Evolutionary conservation across 1,140 invertebrate species (phyloP).

Genomic region (Eueides isabella): DNA sequence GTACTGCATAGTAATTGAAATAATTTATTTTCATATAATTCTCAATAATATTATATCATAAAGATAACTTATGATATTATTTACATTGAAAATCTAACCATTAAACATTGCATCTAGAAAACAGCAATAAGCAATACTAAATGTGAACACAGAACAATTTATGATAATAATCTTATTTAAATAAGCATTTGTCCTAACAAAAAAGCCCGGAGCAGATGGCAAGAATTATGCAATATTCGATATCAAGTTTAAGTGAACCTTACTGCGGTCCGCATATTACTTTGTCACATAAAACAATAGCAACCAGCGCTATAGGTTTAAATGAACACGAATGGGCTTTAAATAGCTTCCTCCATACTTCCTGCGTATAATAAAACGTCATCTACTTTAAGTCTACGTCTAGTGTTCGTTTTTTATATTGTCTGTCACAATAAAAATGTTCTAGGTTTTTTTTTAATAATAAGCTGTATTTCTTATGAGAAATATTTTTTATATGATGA

Average conservation of each 20-base stretch:
- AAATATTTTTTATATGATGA: not conserved
- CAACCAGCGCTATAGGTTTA: not conserved
- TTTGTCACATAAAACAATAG: not conserved
- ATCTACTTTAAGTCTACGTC: not conserved
- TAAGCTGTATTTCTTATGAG: not conserved
- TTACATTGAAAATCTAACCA: too few relatives aligned
- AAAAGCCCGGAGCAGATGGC: not conserved
- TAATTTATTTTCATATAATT: too few relatives aligned
- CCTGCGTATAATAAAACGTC: not conserved
- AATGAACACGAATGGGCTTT: not conserved
- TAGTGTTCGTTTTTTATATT: not conserved
- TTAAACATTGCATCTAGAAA: too few relatives aligned
- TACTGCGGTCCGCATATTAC: not conserved
- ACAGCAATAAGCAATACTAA: too few relatives aligned
- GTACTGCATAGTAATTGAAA: too few relatives aligned
- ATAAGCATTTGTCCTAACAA: not conserved
- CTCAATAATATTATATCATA: too few relatives aligned
- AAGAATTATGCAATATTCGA: not conserved
- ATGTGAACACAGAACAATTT: too few relatives aligned
- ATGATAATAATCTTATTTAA: not conserved
- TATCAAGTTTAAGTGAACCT: not conserved
- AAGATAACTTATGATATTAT: too few relatives aligned
- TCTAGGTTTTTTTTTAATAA: not conserved
- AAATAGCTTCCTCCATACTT: not conserved
- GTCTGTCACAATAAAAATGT: slow-evolving; percentile 8